These are phyloP conservation scores for Raphicerus campestris DNA, from an alignment of 2,113 vertebrate genomes.

Conservation along the genomic window DNA sequence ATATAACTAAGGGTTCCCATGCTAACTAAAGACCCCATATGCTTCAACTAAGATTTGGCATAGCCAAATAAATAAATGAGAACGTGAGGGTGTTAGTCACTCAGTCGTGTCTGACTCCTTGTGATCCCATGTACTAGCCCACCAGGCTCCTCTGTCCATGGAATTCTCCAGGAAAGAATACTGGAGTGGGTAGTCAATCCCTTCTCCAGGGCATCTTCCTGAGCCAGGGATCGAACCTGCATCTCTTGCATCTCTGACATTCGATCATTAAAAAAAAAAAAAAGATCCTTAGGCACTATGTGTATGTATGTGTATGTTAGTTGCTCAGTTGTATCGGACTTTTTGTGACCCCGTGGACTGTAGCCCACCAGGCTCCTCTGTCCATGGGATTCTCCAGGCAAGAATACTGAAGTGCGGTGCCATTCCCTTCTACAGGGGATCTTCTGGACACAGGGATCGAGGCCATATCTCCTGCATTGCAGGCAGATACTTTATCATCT, in stretches of 20 bases:
- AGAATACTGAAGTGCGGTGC: background rate
- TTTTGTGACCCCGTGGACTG: background rate
- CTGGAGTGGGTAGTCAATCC: background rate
- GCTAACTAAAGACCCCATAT: background rate
- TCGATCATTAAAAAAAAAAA: background rate
- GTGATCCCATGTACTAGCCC: background rate
- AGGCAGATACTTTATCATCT: background rate
- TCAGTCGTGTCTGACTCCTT: background rate
- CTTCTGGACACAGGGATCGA: background rate
- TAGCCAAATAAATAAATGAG: background rate
- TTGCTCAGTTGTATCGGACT: background rate
- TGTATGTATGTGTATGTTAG: background rate
- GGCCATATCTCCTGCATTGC: background rate
- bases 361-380: background rate
- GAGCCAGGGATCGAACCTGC: background rate
- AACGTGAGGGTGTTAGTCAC: background rate
- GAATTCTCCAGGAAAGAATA: background rate
- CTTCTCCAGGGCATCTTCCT: background rate
- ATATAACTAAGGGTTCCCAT: background rate
- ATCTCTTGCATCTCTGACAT: background rate
- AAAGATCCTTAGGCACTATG: background rate
- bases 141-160: background rate
- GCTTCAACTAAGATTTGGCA: background rate
- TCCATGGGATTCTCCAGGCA: background rate
- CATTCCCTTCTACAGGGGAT: background rate